Percentiles rank a stretch among this genome's conserved stretches.
These are phyloP conservation scores for Coregonus clupeaformis DNA, from an alignment of 2,113 vertebrate species.

Conservation along the genomic window DNA sequence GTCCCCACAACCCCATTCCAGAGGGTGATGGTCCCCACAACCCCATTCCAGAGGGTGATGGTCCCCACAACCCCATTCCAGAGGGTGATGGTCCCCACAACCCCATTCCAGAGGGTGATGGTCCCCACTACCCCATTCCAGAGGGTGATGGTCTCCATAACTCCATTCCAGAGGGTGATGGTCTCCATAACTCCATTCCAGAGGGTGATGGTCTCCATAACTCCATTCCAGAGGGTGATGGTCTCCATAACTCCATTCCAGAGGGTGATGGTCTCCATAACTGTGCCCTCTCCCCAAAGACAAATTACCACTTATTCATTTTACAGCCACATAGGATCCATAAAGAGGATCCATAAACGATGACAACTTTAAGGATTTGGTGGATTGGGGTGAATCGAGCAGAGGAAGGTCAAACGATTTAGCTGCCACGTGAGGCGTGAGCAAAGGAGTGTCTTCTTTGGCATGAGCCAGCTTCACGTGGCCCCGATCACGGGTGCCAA, in stretches of 20 bases:
- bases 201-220: no score
- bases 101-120: no score
- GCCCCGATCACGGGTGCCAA: not conserved
- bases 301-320: conserved; percentile 17
- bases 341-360: no score
- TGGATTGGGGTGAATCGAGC: conserved; percentile 12
- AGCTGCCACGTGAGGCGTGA: not conserved
- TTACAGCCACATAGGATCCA: conserved; percentile 21
- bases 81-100: not conserved
- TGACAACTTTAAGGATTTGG: conserved; percentile 13
- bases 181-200: not conserved
- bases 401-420: conserved; percentile 25
- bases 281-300: conserved; percentile 2
- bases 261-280: not conserved
- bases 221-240: no score
- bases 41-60: no score
- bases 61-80: not conserved
- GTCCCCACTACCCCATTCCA: no score
- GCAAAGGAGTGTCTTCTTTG: not conserved
- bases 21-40: no score
- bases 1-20: not conserved
- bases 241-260: not conserved
- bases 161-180: not conserved
- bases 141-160: not conserved
- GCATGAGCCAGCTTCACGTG: not conserved